Evolutionary conservation across 2,113 vertebrate genomes (phyloP), one percentile per base, ranked within the genome.

Genomic region (Sylvia atricapilla): DNA sequence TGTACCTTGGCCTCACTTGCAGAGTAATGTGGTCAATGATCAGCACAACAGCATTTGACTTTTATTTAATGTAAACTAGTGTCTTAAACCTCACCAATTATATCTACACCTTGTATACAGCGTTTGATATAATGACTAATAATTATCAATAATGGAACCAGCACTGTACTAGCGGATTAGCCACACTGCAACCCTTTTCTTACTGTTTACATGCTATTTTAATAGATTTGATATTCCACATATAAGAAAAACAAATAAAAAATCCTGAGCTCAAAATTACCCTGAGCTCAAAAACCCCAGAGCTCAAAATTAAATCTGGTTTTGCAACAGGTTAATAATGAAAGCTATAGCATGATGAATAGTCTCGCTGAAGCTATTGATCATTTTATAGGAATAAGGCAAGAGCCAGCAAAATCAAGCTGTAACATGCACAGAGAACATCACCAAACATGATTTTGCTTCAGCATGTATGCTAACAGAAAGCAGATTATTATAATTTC

Each of bases 341-440:
- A 70, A 93, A 82, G 66, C 17, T 24, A 50, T 15, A 50, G 39
- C 27, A 63, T 63, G 74, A 95, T 76, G 58, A 95, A 73, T 41
- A 85, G 50, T 35, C 41, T 59, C 47, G 44, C 27, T 66, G 46
- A 91, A 86, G 22, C 68, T 73, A 93, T 92, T 2, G 1, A 70
- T 55, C 7, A 70, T 92, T 94, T 96, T 94, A 73, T 49, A 94
- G 72, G 64, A 94, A 94, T 70, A 92, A 77, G n/a, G 44, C 52
- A 84, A 92, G 8, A 70, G 39, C 41, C 73, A 92, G 64, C 31
- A 95, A 88, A 96, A 87, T 87, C 92, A 89, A 92, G 92, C 20
- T 72, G 50, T 41, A 84, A 50, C 68, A 35, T n/a, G 77, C 30
- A 73, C 66, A 24, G 64, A 84, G 73, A 89, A 74, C 60, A 60